These are phyloP conservation scores for Melieria omissa DNA, from an alignment of 2,888 invertebrate genomes.

Conservation along the genomic window DNA sequence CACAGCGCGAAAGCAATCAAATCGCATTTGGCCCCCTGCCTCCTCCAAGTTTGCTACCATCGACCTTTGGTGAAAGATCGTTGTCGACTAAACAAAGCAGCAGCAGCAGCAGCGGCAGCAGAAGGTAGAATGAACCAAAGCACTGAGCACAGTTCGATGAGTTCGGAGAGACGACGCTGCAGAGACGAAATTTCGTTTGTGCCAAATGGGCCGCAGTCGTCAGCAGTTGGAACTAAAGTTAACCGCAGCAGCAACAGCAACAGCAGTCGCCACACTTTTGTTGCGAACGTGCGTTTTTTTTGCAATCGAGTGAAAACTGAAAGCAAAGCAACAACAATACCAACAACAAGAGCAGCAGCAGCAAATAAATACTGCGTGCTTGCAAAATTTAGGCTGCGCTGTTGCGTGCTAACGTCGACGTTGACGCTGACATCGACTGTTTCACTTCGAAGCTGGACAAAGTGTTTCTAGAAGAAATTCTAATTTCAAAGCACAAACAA, in stretches of 20 bases:
- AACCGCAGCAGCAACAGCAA: neutral
- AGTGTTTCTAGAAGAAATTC: too few species aligned
- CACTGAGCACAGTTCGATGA: too few species aligned
- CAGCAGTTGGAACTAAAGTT: neutral
- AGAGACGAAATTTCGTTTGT: too few species aligned
- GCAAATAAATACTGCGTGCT: constrained; percentile 1
- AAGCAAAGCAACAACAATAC: neutral
- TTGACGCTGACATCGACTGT: neutral
- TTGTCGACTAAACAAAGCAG: too few species aligned
- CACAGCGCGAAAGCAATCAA: too few species aligned
- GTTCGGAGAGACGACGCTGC: too few species aligned
- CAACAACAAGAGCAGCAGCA: neutral
- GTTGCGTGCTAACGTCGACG: neutral
- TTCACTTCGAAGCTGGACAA: too few species aligned
- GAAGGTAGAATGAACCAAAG: too few species aligned
- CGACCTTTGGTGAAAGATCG: too few species aligned
- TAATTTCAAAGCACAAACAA: neutral
- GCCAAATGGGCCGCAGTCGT: neutral
- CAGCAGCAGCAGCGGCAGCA: too few species aligned
- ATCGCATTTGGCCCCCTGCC: too few species aligned
- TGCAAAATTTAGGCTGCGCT: neutral
- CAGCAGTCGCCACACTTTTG: neutral
- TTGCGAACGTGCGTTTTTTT: constrained; percentile 9
- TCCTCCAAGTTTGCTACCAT: too few species aligned
- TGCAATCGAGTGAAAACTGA: constrained; percentile 3